Base-by-base conservation (phyloP, 2,888 invertebrate genomes). In the Dicycla oo region DNA sequence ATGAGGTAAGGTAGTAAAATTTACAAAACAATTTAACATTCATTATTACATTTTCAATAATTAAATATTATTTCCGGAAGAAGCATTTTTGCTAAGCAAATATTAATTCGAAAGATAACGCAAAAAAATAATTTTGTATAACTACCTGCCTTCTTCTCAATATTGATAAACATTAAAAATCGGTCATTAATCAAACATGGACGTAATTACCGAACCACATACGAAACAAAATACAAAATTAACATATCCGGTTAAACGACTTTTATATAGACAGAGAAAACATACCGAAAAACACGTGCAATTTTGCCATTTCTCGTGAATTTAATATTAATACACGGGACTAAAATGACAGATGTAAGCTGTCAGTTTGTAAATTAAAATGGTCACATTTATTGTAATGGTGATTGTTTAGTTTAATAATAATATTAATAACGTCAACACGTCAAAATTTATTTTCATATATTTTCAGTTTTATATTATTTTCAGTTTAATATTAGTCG, bases 121-220 rank as follows among this genome's bases (percentile, higher is more conserved):
- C 0, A 15, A 43, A 47, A n/a, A 34, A 51, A 49, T 38, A 38
- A 38, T 38, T 49, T 61, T 40, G 11, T 7, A 20, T 34, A 26
- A 45, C 45, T 26, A n/a, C 34, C 18, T 15, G 4, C 3, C 3
- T 20, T 13, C 5, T 49, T 57, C 20, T 34, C 18, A 73, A 62
- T 57, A 23, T 51, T 49, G 15, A 54, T n/a, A 34, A 56, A 43
- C 6, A 20, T 43, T 43, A 60, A 62, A 51, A 38, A 30, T 57
- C 2, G 45, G 5, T 57, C 10, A 40, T 70, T 62, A 53, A 53
- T 62, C 11, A 71, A 53, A 78, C 34, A 63, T 47, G 45, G 13
- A n/a, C 3, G 15, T 40, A 45, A 62, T 77, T 38, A 56, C 18
- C 1, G 0, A 26, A 11, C 54, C 10, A 38, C 13, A 26, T 47